phyloP scores from a whole-genome alignment of 2,797 vertebrate genomes.

The Pteropus rufus region DNA sequence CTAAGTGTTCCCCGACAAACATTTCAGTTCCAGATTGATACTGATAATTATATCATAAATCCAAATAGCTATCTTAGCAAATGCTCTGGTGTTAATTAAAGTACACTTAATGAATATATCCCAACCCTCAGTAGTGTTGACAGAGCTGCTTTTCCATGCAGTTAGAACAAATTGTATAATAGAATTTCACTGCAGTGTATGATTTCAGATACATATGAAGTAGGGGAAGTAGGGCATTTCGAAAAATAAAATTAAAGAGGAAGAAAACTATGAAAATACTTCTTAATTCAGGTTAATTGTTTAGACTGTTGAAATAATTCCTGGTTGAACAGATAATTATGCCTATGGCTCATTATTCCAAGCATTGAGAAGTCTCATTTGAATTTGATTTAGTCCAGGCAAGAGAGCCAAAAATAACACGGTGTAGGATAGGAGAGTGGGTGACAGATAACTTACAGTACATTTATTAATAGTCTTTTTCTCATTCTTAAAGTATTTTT shows the following conservation, averaged over 20 bases:
- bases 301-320: not conserved
- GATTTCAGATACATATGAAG: not conserved
- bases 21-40: conserved; percentile 29
- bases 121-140: not conserved
- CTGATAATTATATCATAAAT: conserved; percentile 52
- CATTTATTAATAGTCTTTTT: not conserved
- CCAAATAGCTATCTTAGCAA: conserved; percentile 34
- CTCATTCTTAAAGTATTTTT: not conserved
- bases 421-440: rapidly evolving
- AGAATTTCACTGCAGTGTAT: not conserved
- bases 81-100: conserved; percentile 43
- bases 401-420: not conserved
- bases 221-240: not conserved
- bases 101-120: not conserved
- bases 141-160: not conserved
- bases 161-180: not conserved
- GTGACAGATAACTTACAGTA: not conserved
- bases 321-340: not conserved
- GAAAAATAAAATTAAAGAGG: not conserved
- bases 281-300: not conserved
- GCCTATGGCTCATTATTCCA: not conserved
- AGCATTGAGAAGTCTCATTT: not conserved
- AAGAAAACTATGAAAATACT: not conserved
- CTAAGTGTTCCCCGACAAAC: not conserved
- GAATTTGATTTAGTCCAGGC: not conserved